Evolutionary conservation across 2,797 vertebrate genomes (phyloP).

Genomic region (Alosa sapidissima): DNA sequence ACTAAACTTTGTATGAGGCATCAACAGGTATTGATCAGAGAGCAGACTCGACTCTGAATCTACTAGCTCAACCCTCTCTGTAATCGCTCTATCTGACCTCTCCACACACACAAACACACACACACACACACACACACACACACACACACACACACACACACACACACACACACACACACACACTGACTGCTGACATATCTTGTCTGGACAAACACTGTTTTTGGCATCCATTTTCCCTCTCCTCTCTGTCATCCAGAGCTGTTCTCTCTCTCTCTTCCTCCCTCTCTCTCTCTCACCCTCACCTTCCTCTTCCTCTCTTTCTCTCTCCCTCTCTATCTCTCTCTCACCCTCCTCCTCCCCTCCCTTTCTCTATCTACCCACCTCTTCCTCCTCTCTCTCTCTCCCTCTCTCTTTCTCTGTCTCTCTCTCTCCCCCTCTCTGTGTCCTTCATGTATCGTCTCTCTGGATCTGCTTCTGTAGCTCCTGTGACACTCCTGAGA

Average conservation of each 20-base stretch:
- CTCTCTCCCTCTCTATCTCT: constrained; percentile 36
- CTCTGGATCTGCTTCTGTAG: not conserved
- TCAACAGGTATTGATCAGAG: constrained; percentile 70
- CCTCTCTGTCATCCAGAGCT: not conserved
- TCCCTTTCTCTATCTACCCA: not conserved
- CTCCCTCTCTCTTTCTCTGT: not conserved
- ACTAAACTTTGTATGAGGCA: constrained; percentile 60
- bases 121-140: constrained; percentile 7
- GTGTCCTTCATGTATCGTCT: constrained; percentile 54
- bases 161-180: not conserved
- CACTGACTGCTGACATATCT: not conserved
- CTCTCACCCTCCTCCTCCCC: too few relatives aligned
- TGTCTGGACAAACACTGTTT: not conserved
- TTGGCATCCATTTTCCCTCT: not conserved
- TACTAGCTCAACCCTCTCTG: not conserved
- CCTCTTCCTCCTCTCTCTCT: constrained; percentile 17
- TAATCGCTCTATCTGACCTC: not conserved
- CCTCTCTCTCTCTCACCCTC: constrained; percentile 12
- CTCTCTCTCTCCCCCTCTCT: constrained; percentile 36
- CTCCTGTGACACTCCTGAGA: too few relatives aligned
- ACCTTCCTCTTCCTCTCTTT: constrained; percentile 46
- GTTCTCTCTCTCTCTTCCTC: not conserved
- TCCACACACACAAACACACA: not conserved
- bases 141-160: not conserved
- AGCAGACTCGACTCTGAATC: constrained; percentile 25